Base-by-base conservation (phyloP, 1,140 invertebrate species). In the Melitaea cinxia region DNA sequence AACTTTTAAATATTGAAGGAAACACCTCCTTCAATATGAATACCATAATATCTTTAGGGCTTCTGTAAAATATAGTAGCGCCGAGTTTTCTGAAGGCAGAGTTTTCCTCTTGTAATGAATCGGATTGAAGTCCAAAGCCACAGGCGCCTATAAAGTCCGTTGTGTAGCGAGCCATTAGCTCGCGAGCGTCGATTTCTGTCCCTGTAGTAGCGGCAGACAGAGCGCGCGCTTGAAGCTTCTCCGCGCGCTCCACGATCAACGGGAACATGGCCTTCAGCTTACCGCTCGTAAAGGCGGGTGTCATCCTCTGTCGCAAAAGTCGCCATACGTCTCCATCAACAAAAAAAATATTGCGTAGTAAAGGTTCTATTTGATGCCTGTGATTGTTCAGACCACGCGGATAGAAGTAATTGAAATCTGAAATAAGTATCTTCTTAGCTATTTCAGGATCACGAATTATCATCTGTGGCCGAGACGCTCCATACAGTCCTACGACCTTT, bases 211-310 rank as follows among this genome's bases (percentile, higher is more conserved):
- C 42, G 7, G 45, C 57, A 6, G 28, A 2, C 14, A 57, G 12
- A 7, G 53, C 30, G 47, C 53, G 19, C n/a, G 23, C 35, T 26
- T 54, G 23, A 10, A 68, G 30, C 23, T 30, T 49, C 12, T 68
- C 42, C n/a, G 65, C 52, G 19, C 58, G 54, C 12, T 68, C 65
- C 0, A 55, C 52, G 26, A 68, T 56, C 5, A 62, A n/a, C 4
- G 65, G 39, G 24, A 60, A 50, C 57, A 67, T 67, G 7, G n/a
- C 58, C 19, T 67, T 67, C 0, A 67, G 23, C 42, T 67, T 67
- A 10, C 65, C 33, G 14, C 57, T 55, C 5, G 56, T 47, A 12
- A 67, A 68, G 19, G 65, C 58, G 10, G 65, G 65, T 12, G 65
- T 57, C 28, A 68, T 42, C 9, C 58, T 17, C 15, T 61, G 37